Evolutionary conservation across 2,888 invertebrate genomes (phyloP).

Genomic region (Unio delphinus): DNA sequence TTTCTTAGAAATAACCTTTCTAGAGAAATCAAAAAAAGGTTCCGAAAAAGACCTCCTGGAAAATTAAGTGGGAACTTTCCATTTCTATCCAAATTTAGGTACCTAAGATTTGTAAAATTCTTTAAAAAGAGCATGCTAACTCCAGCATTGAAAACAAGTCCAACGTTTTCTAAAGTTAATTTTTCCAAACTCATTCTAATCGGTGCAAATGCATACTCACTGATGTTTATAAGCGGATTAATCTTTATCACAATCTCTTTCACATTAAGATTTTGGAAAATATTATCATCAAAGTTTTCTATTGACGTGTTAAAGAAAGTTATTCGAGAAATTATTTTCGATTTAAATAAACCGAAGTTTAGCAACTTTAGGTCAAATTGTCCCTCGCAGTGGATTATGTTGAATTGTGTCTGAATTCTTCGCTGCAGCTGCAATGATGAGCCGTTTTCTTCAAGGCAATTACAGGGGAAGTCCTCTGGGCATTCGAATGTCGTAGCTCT

Average conservation of each 20-base stretch:
- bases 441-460: slow-evolving; percentile 15
- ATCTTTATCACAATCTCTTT: slow-evolving; percentile 15
- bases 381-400: slow-evolving; percentile 21
- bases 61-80: slow-evolving; percentile 24
- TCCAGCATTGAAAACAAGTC: slow-evolving; percentile 7
- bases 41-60: slow-evolving; percentile 15
- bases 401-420: slow-evolving; percentile 6
- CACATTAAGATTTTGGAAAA: slow-evolving; percentile 15
- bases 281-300: slow-evolving; percentile 2
- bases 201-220: slow-evolving; percentile 12
- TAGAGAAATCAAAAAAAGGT: slow-evolving; percentile 15
- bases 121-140: slow-evolving; percentile 18
- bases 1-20: slow-evolving; percentile 14
- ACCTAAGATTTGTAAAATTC: slow-evolving; percentile 13
- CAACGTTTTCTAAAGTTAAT: slow-evolving; percentile 19
- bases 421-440: background rate
- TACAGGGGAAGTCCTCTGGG: slow-evolving; percentile 21
- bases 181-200: slow-evolving; percentile 9
- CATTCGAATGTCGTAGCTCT: slow-evolving; percentile 12
- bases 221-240: slow-evolving; percentile 10
- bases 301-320: slow-evolving; percentile 20
- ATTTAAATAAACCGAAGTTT: slow-evolving; percentile 12
- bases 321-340: slow-evolving; percentile 13
- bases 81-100: slow-evolving; percentile 22
- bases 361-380: slow-evolving; percentile 7